Conservation (phyloP, 1,140 invertebrate genomes). For the Melanaphis sacchari region DNA sequence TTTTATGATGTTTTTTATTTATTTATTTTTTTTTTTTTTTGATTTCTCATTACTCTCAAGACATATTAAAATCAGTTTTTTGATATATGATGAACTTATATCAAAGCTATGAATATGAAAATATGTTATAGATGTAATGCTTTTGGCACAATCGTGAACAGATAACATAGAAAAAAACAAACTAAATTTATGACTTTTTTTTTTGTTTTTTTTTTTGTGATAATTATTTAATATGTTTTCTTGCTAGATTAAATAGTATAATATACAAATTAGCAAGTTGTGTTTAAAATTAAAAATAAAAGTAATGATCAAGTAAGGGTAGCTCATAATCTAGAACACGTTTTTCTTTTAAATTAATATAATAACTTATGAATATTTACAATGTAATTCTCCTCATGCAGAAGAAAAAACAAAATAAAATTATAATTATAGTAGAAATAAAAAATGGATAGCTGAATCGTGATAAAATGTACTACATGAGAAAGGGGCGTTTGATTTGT, state of each 20-base stretch:
- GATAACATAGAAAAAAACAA: background rate
- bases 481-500: conserved; percentile 19
- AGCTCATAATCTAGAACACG: background rate
- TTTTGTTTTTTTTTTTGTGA: background rate
- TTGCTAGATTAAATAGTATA: background rate
- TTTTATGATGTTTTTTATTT: too few species aligned
- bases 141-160: background rate
- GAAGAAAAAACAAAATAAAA: conserved; percentile 4
- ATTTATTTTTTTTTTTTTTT: background rate
- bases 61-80: background rate
- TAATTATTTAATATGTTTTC: background rate
- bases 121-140: background rate
- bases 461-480: background rate
- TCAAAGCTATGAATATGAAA: background rate
- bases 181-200: background rate
- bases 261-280: background rate
- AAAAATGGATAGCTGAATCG: background rate
- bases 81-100: background rate
- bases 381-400: background rate
- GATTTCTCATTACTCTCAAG: background rate
- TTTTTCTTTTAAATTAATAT: background rate
- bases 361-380: conserved; percentile 38
- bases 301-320: background rate
- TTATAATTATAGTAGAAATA: conserved; percentile 16
- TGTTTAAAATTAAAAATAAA: background rate